A percentile compares a stretch with the other conserved stretches of the same genome.
These are phyloP conservation scores for Balearica regulorum DNA, from an alignment of 2,797 vertebrate species.

Conservation along the genomic window DNA sequence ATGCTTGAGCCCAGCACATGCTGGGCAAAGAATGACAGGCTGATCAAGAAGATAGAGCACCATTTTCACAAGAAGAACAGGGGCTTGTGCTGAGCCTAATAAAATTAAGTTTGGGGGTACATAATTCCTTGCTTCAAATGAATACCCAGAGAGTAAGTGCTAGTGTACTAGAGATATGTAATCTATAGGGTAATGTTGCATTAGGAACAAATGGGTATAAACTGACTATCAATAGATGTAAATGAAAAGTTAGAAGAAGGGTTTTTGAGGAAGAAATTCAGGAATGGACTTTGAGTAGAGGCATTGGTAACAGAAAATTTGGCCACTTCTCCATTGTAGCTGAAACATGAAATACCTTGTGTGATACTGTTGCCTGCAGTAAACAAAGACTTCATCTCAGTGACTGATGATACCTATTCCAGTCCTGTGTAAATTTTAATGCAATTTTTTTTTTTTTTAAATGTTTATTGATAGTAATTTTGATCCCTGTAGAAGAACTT, in stretches of 20 bases:
- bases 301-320: background rate
- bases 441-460: background rate
- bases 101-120: background rate
- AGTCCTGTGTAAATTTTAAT: background rate
- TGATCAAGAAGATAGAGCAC: background rate
- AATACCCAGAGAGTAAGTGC: background rate
- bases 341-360: background rate
- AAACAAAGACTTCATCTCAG: background rate
- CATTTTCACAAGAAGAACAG: background rate
- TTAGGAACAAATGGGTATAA: background rate
- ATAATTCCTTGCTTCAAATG: background rate
- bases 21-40: background rate
- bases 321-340: background rate
- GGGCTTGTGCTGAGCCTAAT: background rate
- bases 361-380: background rate
- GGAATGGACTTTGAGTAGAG: background rate
- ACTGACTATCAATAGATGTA: background rate
- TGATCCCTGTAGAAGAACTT: background rate
- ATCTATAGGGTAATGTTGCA: background rate
- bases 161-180: background rate
- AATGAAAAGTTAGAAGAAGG: background rate
- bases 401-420: background rate
- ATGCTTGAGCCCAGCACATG: background rate
- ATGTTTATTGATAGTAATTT: background rate
- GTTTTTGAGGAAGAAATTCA: background rate